Percentiles rank a stretch among this genome's conserved stretches.
phyloP scores from a whole-genome alignment of 92 coral and sea anemone species.

The Heteractis magnifica region DNA sequence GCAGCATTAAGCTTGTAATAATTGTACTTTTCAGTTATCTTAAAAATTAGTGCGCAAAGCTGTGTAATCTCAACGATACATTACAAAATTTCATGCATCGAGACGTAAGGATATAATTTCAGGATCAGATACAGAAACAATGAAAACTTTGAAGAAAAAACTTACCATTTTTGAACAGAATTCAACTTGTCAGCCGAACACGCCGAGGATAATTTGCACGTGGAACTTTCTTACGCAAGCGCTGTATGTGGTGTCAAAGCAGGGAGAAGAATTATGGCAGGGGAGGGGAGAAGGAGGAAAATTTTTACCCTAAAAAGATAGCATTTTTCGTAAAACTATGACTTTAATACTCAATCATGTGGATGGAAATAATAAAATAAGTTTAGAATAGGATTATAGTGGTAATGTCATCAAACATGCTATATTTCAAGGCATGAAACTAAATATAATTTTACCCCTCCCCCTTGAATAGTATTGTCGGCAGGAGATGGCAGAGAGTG shows the following conservation, averaged over 20 bases:
- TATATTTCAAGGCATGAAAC: neutral
- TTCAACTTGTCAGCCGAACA: neutral
- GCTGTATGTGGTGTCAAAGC: conserved; percentile 9
- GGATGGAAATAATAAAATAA: neutral
- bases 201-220: conserved; percentile 36
- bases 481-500: neutral
- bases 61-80: neutral
- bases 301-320: neutral
- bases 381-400: neutral
- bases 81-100: neutral
- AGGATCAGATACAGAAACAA: neutral
- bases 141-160: neutral
- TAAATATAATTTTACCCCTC: neutral
- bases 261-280: neutral
- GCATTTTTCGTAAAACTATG: neutral
- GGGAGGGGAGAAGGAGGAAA: conserved; percentile 20
- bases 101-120: neutral
- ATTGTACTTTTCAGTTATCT: neutral
- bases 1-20: neutral
- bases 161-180: conserved; percentile 27
- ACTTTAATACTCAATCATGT: neutral
- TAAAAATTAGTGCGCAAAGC: neutral
- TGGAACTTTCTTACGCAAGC: conserved; percentile 39
- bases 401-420: neutral
- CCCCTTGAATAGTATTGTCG: conserved; percentile 4